These are phyloP conservation scores for Myrmophylax atrothorax DNA, from an alignment of 2,113 vertebrate species.

Conservation along the genomic window DNA sequence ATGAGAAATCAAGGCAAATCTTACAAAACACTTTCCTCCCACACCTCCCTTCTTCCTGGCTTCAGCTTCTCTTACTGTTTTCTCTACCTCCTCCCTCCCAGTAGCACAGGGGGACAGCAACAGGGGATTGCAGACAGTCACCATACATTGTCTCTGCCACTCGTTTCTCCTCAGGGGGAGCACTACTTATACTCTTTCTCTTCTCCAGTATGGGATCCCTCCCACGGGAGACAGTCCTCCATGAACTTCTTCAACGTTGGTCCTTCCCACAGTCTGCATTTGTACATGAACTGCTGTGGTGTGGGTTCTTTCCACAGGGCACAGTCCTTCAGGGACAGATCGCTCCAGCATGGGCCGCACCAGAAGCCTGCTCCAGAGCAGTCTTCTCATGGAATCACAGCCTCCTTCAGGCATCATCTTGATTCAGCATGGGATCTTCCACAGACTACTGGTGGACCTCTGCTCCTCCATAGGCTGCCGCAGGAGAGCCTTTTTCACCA, in stretches of 20 bases:
- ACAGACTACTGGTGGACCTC: neutral
- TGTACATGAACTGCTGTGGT: neutral
- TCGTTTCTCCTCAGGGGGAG: neutral
- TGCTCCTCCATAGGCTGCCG: neutral
- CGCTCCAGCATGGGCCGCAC: neutral
- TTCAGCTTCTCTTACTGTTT: neutral
- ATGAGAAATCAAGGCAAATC: neutral
- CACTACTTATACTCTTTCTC: neutral
- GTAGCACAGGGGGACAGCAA: neutral
- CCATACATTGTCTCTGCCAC: neutral
- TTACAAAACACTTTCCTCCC: neutral
- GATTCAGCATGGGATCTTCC: neutral
- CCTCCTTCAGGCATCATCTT: neutral
- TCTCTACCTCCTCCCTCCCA: neutral
- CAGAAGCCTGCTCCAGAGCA: neutral
- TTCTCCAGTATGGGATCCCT: neutral
- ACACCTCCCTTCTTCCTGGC: neutral
- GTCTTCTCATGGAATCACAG: neutral
- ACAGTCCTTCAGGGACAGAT: neutral
- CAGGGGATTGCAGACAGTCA: neutral
- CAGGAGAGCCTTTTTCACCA: no score
- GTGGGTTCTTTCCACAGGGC: neutral
- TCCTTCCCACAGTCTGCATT: neutral
- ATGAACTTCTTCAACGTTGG: neutral
- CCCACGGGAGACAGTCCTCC: neutral